Percentiles rank a stretch among this genome's conserved stretches.
phyloP scores from a whole-genome alignment of 37 sponge, comb jelly and placozoan genomes.

The Hormiphora californensis region DNA sequence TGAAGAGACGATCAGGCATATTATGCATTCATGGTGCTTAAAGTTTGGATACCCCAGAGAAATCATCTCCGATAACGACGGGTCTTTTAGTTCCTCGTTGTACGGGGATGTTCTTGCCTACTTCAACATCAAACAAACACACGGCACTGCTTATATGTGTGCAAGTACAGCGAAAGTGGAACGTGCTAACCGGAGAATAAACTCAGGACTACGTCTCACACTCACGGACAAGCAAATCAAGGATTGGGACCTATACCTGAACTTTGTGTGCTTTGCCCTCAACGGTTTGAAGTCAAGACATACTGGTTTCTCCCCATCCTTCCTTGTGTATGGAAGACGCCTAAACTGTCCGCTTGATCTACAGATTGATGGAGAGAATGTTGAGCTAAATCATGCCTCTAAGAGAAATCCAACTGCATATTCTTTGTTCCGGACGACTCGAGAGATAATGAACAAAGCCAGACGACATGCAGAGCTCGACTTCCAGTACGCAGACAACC shows the following conservation, averaged over 20 bases:
- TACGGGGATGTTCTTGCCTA: neutral
- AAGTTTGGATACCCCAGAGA: constrained; percentile 10
- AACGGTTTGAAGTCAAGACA: neutral
- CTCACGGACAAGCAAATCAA: constrained; percentile 19
- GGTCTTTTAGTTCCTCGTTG: neutral
- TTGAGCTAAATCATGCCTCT: neutral
- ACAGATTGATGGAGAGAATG: neutral
- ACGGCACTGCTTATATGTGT: constrained; percentile 24
- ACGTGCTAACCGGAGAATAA: neutral
- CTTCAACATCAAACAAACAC: neutral
- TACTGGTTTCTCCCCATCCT: neutral
- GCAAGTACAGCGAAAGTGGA: neutral
- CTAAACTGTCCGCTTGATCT: neutral
- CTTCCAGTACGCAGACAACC: constrained; percentile 36
- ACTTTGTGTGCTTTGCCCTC: neutral
- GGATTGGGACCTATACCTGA: constrained; percentile 31
- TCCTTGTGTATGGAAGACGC: neutral
- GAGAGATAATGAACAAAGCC: constrained; percentile 2
- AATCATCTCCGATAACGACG: neutral
- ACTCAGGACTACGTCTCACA: neutral
- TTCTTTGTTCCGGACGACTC: neutral
- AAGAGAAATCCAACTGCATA: neutral
- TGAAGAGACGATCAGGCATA: constrained; percentile 1
- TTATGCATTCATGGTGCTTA: constrained; percentile 12
- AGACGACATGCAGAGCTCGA: constrained; percentile 24